phyloP scores from a whole-genome alignment of 2,113 vertebrate genomes.

The Sinocyclocheilus grahami region DNA sequence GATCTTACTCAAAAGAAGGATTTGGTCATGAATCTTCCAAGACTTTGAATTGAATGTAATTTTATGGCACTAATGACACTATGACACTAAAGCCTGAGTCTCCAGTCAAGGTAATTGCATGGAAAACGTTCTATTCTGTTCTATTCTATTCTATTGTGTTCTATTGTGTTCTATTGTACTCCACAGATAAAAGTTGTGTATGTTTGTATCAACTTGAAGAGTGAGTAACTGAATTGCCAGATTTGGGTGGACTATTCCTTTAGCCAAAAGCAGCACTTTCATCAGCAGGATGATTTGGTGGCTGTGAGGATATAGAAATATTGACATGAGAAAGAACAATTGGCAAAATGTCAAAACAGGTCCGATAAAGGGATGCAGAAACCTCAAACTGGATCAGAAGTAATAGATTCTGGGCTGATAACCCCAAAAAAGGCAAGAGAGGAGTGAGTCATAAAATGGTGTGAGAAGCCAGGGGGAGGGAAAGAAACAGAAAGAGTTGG shows the following conservation, averaged over 20 bases:
- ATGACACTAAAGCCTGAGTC: background rate
- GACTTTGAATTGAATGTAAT: background rate
- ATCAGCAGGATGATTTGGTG: background rate
- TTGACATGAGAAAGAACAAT: background rate
- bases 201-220: background rate
- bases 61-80: background rate
- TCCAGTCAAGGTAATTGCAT: background rate
- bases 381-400: background rate
- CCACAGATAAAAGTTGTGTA: background rate
- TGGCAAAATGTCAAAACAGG: background rate
- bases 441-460: conserved; percentile 43
- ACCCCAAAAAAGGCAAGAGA: background rate
- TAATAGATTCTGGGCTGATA: conserved; percentile 1
- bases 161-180: too few species aligned
- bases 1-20: background rate
- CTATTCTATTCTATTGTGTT: too few species aligned
- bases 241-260: background rate
- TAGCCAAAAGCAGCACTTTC: background rate
- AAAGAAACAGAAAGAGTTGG: conserved; percentile 50
- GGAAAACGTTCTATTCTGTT: background rate
- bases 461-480: conserved; percentile 33
- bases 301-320: background rate
- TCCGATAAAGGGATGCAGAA: background rate
- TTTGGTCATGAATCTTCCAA: background rate
- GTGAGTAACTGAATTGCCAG: background rate